Percentiles rank a stretch among this genome's conserved stretches.
phyloP scores from a whole-genome alignment of 2,888 invertebrate species.

The Ashinkailepas kermadecensis region DNA sequence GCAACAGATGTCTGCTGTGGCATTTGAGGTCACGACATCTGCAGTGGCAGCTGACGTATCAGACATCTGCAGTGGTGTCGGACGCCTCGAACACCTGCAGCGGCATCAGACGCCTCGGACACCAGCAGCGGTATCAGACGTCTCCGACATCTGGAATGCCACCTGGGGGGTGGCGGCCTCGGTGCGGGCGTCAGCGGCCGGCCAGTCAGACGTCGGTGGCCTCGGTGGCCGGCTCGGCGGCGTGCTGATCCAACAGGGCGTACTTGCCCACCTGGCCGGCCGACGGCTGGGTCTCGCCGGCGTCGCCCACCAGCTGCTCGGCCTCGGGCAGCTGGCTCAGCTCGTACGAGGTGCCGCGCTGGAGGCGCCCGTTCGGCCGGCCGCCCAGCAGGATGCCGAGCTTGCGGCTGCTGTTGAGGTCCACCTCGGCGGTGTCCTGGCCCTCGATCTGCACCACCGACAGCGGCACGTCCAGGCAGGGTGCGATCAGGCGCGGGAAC shows the following conservation, averaged over 20 bases:
- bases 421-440: background rate
- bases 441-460: conserved; percentile 39
- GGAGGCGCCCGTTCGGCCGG: background rate
- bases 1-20: too few relatives aligned
- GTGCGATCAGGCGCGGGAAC: conserved; percentile 64
- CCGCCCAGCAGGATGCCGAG: background rate
- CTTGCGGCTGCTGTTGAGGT: conserved; percentile 11
- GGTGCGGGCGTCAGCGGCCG: too few relatives aligned
- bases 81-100: background rate
- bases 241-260: background rate
- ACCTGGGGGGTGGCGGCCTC: background rate
- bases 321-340: background rate
- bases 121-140: background rate
- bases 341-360: background rate
- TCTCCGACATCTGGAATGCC: background rate
- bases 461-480: conserved; percentile 67
- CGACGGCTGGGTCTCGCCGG: background rate
- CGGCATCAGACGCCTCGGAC: background rate
- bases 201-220: background rate
- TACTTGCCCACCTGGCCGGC: background rate
- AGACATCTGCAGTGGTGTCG: too few relatives aligned
- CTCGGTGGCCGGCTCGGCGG: background rate
- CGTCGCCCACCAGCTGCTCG: background rate
- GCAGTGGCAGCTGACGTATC: too few relatives aligned
- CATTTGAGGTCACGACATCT: too few relatives aligned